A percentile compares a stretch with the other conserved stretches of the same genome.
Conservation (phyloP, 1,140 invertebrate genomes). For the Saccostrea echinata region DNA sequence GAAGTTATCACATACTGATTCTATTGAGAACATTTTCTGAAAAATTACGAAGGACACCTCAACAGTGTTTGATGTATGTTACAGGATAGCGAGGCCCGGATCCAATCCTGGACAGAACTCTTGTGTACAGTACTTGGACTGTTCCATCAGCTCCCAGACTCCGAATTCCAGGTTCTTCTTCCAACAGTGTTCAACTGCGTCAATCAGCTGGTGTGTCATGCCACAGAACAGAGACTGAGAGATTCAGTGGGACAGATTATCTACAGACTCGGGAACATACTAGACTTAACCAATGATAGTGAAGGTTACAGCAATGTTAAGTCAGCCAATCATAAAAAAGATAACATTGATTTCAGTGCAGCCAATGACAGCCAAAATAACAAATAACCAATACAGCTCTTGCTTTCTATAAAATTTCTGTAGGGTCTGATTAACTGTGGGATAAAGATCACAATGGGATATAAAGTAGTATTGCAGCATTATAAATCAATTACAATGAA, state of each 20-base stretch:
- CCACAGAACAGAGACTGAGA: slow-evolving; percentile 83
- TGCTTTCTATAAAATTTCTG: background rate
- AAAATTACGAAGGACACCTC: too few relatives aligned
- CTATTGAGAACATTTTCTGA: too few relatives aligned
- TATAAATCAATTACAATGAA: too few relatives aligned
- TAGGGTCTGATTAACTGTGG: background rate
- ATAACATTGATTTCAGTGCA: background rate
- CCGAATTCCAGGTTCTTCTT: slow-evolving; percentile 83
- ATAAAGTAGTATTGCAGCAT: too few relatives aligned
- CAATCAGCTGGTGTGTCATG: slow-evolving; percentile 84
- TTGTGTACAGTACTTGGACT: slow-evolving; percentile 84
- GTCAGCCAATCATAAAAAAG: background rate
- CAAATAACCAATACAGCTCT: background rate
- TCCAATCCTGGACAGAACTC: slow-evolving; percentile 85
- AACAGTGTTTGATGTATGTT: slow-evolving; percentile 48
- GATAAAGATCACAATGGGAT: too few relatives aligned
- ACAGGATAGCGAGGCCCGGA: slow-evolving; percentile 85
- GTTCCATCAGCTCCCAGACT: slow-evolving; percentile 82
- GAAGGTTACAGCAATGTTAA: background rate
- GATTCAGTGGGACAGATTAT: slow-evolving; percentile 84
- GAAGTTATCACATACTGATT: too few relatives aligned
- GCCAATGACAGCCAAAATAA: background rate
- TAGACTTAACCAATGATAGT: slow-evolving; percentile 51
- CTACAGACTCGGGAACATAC: slow-evolving; percentile 81
- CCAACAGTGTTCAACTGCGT: slow-evolving; percentile 85